Evolutionary conservation across 2,113 vertebrate genomes (phyloP).

Genomic region (Dipodomys spectabilis): DNA sequence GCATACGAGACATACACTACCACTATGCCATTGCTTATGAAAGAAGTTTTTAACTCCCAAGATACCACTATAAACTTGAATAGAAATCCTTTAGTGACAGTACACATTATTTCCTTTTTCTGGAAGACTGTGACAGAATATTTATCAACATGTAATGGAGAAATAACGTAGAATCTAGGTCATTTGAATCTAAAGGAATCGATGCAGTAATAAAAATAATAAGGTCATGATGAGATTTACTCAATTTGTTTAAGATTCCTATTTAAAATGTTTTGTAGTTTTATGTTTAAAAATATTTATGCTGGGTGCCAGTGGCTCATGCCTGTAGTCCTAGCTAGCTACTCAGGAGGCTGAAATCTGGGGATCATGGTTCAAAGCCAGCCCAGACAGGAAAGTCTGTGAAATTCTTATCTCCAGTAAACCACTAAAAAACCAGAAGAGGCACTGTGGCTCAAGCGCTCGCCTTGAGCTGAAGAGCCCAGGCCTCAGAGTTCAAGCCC

Average conservation of each 20-base stretch:
- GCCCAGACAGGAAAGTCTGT: too few species aligned
- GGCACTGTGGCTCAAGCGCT: too few species aligned
- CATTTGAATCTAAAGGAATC: background rate
- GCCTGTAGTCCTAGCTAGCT: too few species aligned
- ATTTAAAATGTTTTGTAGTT: background rate
- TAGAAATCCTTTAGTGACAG: background rate
- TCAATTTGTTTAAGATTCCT: background rate
- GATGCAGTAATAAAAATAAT: background rate
- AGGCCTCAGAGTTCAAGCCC: background rate
- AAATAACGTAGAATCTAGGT: background rate
- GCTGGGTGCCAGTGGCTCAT: too few species aligned
- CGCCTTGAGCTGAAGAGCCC: too few species aligned
- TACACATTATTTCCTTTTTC: background rate
- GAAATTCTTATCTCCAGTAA: too few species aligned
- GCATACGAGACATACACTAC: background rate
- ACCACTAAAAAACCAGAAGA: too few species aligned
- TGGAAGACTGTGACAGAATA: background rate
- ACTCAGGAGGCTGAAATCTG: too few species aligned
- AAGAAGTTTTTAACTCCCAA: background rate
- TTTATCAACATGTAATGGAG: background rate
- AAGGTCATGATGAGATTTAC: constrained; percentile 1
- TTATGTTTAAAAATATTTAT: background rate
- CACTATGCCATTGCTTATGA: background rate
- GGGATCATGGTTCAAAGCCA: too few species aligned
- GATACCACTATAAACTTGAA: background rate